Evolutionary conservation across 1,140 invertebrate genomes (phyloP).

Genomic region (Drosophila sechellia): DNA sequence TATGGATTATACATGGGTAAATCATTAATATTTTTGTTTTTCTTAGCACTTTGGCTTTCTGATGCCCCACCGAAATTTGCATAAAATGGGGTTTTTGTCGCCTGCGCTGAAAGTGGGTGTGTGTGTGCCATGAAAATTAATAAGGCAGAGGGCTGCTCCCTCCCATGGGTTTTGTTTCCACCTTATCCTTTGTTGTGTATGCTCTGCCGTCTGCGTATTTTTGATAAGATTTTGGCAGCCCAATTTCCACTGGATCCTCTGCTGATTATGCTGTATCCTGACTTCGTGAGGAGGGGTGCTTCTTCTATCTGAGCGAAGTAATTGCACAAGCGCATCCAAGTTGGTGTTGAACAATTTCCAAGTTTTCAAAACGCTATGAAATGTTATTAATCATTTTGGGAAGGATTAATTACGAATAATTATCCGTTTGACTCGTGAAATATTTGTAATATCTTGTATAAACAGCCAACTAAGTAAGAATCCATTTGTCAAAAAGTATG

Average conservation of each 20-base stretch:
- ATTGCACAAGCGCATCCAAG: conserved; percentile 7
- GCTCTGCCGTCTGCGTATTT: conserved; percentile 27
- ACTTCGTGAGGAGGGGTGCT: conserved; percentile 14
- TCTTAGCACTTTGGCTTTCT: conserved; percentile 65
- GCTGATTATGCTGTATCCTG: conserved; percentile 18
- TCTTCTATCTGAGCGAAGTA: not conserved
- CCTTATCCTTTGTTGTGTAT: conserved; percentile 27
- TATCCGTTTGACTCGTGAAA: too few species aligned
- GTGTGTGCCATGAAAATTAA: conserved; percentile 59
- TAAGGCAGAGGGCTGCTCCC: conserved; percentile 33
- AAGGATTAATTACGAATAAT: not conserved
- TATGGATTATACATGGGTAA: conserved; percentile 75
- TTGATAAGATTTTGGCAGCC: conserved; percentile 45
- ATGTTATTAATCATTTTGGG: not conserved
- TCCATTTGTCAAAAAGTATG: conserved; percentile 3
- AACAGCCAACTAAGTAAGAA: not conserved
- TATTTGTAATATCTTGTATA: too few species aligned
- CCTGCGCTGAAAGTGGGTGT: conserved; percentile 2
- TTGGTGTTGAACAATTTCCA: not conserved
- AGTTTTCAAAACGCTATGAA: not conserved
- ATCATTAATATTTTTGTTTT: conserved; percentile 81
- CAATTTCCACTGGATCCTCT: not conserved
- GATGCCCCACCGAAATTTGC: conserved; percentile 58
- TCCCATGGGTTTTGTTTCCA: not conserved
- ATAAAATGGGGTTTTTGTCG: conserved; percentile 67